A percentile compares a stretch with the other conserved stretches of the same genome.
Evolutionary conservation across 1,140 invertebrate genomes (phyloP).

Genomic region (Nautilus pompilius): DNA sequence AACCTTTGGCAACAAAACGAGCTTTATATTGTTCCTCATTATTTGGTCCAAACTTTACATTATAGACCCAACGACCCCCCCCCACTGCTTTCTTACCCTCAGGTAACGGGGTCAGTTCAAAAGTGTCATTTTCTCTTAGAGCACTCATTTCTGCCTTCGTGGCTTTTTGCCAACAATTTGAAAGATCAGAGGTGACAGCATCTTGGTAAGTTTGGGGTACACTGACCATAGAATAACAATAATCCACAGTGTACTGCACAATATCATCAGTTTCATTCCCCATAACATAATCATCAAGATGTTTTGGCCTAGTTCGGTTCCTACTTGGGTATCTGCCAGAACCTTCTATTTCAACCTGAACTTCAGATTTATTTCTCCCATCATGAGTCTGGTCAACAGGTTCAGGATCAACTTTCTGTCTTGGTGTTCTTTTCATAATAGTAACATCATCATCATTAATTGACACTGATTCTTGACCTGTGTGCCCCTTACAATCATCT

Average conservation of each 20-base stretch:
- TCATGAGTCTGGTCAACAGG: not conserved
- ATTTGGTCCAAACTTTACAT: slow-evolving; percentile 8
- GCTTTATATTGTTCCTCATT: slow-evolving; percentile 41
- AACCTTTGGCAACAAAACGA: slow-evolving; percentile 53
- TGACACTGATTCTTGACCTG: no score
- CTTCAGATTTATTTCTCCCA: not conserved
- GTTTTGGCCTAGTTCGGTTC: not conserved
- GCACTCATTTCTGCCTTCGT: slow-evolving; percentile 47
- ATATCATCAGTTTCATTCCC: not conserved
- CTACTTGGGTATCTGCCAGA: not conserved
- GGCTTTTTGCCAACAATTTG: slow-evolving; percentile 43
- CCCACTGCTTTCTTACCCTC: slow-evolving; percentile 38
- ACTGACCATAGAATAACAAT: not conserved
- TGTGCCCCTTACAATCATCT: no score
- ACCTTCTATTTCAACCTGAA: not conserved
- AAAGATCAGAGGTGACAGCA: slow-evolving; percentile 36
- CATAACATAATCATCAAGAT: slow-evolving; percentile 5
- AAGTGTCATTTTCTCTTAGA: slow-evolving; percentile 51
- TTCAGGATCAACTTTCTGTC: no score
- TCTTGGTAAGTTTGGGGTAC: slow-evolving; percentile 33
- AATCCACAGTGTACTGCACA: not conserved
- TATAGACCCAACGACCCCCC: slow-evolving; percentile 53
- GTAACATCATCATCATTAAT: no score
- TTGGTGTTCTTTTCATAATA: no score
- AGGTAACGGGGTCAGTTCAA: slow-evolving; percentile 42